Base-by-base conservation (phyloP, 2,888 invertebrate species). In the Icerya purchasi region DNA sequence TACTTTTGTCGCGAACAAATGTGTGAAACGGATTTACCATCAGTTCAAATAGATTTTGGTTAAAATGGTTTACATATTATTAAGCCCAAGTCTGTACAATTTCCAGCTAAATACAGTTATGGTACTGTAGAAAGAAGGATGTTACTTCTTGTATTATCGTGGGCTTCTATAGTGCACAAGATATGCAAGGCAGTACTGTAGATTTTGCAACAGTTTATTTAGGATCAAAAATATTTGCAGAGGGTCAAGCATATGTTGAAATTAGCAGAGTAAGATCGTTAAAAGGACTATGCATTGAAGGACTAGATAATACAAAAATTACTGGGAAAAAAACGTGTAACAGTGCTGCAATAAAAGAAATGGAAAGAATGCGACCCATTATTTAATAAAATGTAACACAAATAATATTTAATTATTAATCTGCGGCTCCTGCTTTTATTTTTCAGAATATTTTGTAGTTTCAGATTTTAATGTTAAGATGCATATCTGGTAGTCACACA, bases 191-290 rank as follows among this genome's bases (percentile, higher is more conserved):
- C 36, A 55, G 50, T 56, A 61, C 62, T 22, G 61, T 61, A 1
- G 59, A 65, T 23, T 53, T 58, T 52, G 64, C 64, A 18, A 62
- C 64, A 3, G n/a, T 65, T 8, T 63, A 65, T 50, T 55, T 65
- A 36, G 62, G 64, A 8, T 36, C 52, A 22, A 54, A 60, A 51
- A 57, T 61, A 3, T 65, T 63, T 59, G 61, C 62, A 8, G 52
- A 56, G 51, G 65, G 65, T 1, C 65, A 65, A 57, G 65, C 65
- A 24, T 65, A 63, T 56, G 63, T 65, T 1, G 62, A 60, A 5
- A 49, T 64, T 1, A 63, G 65, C 50, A 5, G 62, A 18, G 61
- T 62, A 5, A 58, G 57, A 49, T 63, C 63, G 10, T 54, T 63
- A 20, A 55, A 63, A 22, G 61, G 61, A 14, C 10, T 64, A 20